phyloP scores from a whole-genome alignment of 2,888 invertebrate species.

The Ochropleura plecta region DNA sequence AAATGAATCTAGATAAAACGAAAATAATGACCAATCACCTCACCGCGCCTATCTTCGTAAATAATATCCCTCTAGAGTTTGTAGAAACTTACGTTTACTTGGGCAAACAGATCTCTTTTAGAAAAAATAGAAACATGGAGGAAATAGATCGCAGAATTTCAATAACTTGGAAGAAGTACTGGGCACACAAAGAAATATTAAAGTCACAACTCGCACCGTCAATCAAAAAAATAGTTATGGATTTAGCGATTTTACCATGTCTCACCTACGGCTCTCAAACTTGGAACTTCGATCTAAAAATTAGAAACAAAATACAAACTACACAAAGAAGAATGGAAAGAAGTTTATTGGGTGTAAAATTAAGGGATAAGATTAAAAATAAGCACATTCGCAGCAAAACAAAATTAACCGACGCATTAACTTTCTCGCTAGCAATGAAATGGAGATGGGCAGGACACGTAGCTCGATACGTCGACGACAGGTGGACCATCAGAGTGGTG shows the following conservation, averaged over 20 bases:
- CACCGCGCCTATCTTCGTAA: background rate
- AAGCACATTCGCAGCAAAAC: background rate
- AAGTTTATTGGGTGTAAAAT: background rate
- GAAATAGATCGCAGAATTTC: background rate
- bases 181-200: background rate
- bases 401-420: background rate
- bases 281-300: background rate
- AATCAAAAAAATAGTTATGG: background rate
- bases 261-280: background rate
- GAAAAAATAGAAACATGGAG: background rate
- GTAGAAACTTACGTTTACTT: background rate
- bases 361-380: background rate
- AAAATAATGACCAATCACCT: background rate
- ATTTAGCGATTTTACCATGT: background rate
- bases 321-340: background rate
- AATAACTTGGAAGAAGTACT: background rate
- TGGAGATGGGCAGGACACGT: too few species aligned
- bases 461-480: too few species aligned
- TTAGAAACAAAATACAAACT: background rate
- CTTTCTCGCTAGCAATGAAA: background rate
- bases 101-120: background rate
- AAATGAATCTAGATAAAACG: background rate
- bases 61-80: background rate
- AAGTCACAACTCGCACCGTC: background rate
- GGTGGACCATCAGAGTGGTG: too few species aligned